Percentiles rank a stretch among this genome's conserved stretches.
phyloP scores from a whole-genome alignment of 2,888 invertebrate species.

The Hirtodrosophila cameraria region DNA sequence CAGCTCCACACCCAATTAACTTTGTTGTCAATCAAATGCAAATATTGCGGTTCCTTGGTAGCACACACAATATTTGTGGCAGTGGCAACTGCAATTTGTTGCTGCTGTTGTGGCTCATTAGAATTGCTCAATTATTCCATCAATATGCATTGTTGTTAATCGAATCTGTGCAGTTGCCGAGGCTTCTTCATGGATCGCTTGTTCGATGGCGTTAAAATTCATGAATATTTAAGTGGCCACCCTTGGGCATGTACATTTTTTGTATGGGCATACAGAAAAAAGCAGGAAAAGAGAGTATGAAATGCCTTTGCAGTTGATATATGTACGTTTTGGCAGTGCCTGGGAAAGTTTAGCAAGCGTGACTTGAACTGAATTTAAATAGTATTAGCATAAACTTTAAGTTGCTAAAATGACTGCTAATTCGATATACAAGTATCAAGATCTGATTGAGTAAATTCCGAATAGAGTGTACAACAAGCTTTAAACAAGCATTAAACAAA shows the following conservation, averaged over 20 bases:
- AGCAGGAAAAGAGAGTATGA: neutral
- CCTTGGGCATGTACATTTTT: constrained; percentile 31
- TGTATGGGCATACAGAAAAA: neutral
- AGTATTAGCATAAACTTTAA: constrained; percentile 28
- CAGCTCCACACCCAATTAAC: constrained; percentile 79
- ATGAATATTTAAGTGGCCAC: constrained; percentile 73
- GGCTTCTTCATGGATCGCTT: neutral
- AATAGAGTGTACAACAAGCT: constrained; percentile 36
- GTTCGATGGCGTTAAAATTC: constrained; percentile 54
- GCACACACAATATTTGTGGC: constrained; percentile 15
- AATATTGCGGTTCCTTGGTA: constrained; percentile 71
- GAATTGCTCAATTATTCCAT: constrained; percentile 83
- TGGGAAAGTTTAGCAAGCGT: constrained; percentile 67
- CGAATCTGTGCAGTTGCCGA: constrained; percentile 58
- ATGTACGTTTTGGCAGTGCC: constrained; percentile 22
- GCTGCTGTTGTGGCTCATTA: constrained; percentile 73
- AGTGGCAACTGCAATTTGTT: constrained; percentile 69
- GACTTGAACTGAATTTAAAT: constrained; percentile 32
- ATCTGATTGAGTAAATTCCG: constrained; percentile 22
- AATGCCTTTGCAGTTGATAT: constrained; percentile 11
- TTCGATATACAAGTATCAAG: constrained; percentile 23
- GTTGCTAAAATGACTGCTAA: constrained; percentile 10
- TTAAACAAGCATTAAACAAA: constrained; percentile 34
- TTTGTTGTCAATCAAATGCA: constrained; percentile 79
- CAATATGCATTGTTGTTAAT: constrained; percentile 79